A percentile compares a stretch with the other conserved stretches of the same genome.
Conservation (phyloP, 2,797 vertebrate genomes). For the Syngnathus rostellatus region DNA sequence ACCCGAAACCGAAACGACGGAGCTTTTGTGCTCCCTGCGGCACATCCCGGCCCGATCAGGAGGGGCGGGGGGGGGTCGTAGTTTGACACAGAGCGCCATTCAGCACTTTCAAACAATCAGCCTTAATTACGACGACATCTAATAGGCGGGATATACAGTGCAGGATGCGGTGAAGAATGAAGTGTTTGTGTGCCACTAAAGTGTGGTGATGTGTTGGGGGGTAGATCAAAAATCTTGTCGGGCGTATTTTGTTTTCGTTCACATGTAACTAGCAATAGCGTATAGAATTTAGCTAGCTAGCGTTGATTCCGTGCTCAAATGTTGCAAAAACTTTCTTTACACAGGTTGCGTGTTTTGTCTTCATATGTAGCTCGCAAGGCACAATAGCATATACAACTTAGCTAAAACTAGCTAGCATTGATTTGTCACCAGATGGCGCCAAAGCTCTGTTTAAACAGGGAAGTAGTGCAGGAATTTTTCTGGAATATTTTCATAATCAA, state of each 20-base stretch:
- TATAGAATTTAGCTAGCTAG: conserved; percentile 57
- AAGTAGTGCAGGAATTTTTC: background rate
- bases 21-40: background rate
- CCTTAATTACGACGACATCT: conserved; percentile 46
- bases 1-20: background rate
- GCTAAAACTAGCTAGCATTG: conserved; percentile 41
- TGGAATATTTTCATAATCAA: too few relatives aligned
- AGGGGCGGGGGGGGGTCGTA: background rate
- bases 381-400: conserved; percentile 64
- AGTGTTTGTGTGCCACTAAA: conserved; percentile 27
- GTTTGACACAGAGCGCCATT: conserved; percentile 37
- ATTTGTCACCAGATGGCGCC: conserved; percentile 10
- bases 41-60: background rate
- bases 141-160: conserved; percentile 25
- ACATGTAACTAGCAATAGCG: conserved; percentile 58
- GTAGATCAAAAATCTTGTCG: conserved; percentile 37
- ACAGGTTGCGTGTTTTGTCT: background rate
- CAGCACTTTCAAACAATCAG: conserved; percentile 30
- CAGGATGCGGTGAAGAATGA: conserved; percentile 42
- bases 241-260: conserved; percentile 54
- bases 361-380: conserved; percentile 49
- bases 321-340: conserved; percentile 16
- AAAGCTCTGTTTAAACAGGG: background rate
- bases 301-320: conserved; percentile 58
- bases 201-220: background rate